Percentiles rank a stretch among this genome's conserved stretches.
Evolutionary conservation across 1,140 invertebrate genomes (phyloP).

Genomic region (Drosophila grimshawi): DNA sequence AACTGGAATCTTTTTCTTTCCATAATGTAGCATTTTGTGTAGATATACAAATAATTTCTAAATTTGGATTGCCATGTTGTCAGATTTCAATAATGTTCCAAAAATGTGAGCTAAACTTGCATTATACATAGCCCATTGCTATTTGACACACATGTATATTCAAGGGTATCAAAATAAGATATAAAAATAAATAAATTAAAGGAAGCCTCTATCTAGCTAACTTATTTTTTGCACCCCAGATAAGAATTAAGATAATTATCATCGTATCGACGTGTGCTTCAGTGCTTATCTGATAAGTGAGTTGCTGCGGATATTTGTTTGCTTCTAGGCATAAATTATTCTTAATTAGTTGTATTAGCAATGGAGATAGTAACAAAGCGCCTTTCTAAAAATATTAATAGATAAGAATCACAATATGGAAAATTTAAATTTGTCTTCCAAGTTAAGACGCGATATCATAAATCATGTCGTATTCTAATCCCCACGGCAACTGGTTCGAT

Average conservation of each 20-base stretch:
- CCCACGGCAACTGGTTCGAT: conserved; percentile 4
- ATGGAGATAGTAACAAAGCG: conserved; percentile 8
- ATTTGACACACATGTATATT: no score
- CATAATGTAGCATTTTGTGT: no score
- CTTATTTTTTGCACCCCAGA: neutral
- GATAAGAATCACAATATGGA: conserved; percentile 19
- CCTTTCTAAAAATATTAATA: neutral
- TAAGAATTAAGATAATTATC: neutral
- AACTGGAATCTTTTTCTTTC: neutral
- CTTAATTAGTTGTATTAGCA: conserved; percentile 25
- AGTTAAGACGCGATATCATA: neutral
- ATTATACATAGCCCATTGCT: no score
- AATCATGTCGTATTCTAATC: conserved; percentile 8
- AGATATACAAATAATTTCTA: no score
- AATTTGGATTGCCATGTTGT: no score
- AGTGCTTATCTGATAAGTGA: conserved; percentile 23
- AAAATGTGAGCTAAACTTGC: no score
- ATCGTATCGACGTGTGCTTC: conserved; percentile 8
- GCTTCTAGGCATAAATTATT: conserved; percentile 29
- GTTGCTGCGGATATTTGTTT: conserved; percentile 9
- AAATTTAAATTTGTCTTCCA: conserved; percentile 19
- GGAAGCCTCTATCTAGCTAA: no score
- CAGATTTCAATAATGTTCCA: no score
- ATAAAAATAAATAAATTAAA: no score
- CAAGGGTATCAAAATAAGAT: no score